Evolutionary conservation across 2,888 invertebrate species (phyloP).

Genomic region (Rhingia campestris): DNA sequence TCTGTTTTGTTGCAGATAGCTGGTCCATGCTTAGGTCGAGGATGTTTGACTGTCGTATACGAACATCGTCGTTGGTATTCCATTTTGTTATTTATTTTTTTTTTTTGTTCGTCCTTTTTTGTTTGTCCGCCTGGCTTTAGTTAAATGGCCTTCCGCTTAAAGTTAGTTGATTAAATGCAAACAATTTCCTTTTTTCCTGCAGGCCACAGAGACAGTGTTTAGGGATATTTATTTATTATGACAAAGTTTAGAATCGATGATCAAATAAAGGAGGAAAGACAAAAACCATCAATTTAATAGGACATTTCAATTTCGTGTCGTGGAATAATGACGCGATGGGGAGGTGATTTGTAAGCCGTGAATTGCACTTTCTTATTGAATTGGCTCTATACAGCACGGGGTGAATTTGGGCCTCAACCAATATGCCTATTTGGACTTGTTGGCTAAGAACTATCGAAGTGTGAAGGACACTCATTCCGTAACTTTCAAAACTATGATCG

Average conservation of each 20-base stretch:
- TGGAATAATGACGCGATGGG: too few species aligned
- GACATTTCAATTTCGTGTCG: neutral
- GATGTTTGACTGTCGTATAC: constrained; percentile 19
- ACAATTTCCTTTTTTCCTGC: constrained; percentile 39
- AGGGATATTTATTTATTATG: constrained; percentile 7
- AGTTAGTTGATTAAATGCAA: constrained; percentile 50
- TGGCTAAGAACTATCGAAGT: too few species aligned
- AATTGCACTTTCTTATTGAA: too few species aligned
- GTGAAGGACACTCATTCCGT: too few species aligned
- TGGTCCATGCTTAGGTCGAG: constrained; percentile 42
- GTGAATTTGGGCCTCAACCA: too few species aligned
- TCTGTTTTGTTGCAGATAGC: constrained; percentile 30
- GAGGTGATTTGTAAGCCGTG: too few species aligned
- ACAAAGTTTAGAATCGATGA: constrained; percentile 13
- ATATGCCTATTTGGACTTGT: too few species aligned
- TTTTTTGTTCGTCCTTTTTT: constrained; percentile 14
- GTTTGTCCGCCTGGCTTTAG: constrained; percentile 7
- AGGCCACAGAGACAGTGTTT: neutral
- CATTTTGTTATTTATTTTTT: neutral
- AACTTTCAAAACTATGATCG: too few species aligned
- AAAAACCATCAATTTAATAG: too few species aligned
- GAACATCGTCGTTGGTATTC: neutral
- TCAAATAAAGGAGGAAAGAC: neutral
- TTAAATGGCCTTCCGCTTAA: constrained; percentile 30
- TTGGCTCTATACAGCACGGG: too few species aligned